Evolutionary conservation across 1,140 invertebrate genomes (phyloP).

Genomic region (Hyposmocoma kahamanoa): DNA sequence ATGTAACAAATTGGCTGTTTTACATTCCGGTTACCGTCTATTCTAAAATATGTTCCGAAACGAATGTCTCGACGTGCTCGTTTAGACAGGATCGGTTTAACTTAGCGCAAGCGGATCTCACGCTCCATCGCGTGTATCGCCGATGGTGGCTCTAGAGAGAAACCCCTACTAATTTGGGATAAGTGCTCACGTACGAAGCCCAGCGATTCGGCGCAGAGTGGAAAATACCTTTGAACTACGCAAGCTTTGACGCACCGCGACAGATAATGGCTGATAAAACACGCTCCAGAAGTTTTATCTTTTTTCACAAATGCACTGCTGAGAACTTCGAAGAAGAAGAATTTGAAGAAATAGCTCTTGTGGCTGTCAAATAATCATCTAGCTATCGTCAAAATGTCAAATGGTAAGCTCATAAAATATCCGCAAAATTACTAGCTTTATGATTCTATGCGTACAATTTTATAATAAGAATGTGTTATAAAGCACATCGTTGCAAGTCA

Average conservation of each 20-base stretch:
- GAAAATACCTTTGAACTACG: slow-evolving; percentile 44
- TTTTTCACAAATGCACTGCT: too few species aligned
- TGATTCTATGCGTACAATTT: too few species aligned
- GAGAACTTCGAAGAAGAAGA: too few species aligned
- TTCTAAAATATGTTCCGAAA: slow-evolving; percentile 14
- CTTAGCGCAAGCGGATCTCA: slow-evolving; percentile 37
- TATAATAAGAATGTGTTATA: too few species aligned
- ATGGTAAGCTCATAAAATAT: too few species aligned
- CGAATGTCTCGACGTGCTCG: slow-evolving; percentile 24
- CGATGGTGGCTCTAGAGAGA: slow-evolving; percentile 25
- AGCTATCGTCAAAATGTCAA: too few species aligned
- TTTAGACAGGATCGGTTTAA: slow-evolving; percentile 33
- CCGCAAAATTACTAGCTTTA: too few species aligned
- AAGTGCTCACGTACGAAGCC: slow-evolving; percentile 46
- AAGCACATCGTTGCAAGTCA: too few species aligned
- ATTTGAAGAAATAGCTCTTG: too few species aligned
- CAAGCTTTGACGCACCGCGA: slow-evolving; percentile 25
- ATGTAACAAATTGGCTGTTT: too few species aligned
- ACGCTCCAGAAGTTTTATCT: slow-evolving; percentile 5
- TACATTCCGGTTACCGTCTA: too few species aligned
- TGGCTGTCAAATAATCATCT: too few species aligned
- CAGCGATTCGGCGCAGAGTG: slow-evolving; percentile 38
- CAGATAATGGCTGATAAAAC: slow-evolving; percentile 12
- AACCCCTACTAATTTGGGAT: slow-evolving; percentile 50
- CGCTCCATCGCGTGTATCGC: slow-evolving; percentile 41